These are phyloP conservation scores for Teinopalpus imperialis DNA, from an alignment of 2,888 invertebrate species.

Conservation along the genomic window DNA sequence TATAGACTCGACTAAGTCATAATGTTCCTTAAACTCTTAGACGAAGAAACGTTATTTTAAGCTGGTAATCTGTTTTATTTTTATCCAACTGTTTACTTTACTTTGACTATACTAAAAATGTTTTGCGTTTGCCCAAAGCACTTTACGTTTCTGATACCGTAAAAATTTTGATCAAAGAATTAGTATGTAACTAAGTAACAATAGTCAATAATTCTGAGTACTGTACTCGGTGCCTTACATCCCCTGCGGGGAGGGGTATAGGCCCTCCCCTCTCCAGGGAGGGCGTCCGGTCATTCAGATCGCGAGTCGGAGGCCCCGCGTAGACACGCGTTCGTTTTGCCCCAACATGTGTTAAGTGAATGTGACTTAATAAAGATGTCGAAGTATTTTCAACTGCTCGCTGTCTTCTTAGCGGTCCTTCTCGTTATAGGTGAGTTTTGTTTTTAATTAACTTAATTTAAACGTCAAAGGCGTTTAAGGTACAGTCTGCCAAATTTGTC, in stretches of 20 bases:
- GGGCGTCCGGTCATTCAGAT: slow-evolving; percentile 17
- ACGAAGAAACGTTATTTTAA: no score
- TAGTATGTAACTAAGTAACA: slow-evolving; percentile 19
- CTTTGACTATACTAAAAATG: no score
- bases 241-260: slow-evolving; percentile 10
- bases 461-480: no score
- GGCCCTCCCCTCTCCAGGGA: slow-evolving; percentile 8
- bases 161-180: slow-evolving; percentile 1
- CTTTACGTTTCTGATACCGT: no score
- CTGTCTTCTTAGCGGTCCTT: slow-evolving; percentile 9
- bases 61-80: no score
- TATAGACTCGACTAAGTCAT: no score
- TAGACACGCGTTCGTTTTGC: slow-evolving; percentile 1
- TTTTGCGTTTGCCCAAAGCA: neutral
- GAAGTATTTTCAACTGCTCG: slow-evolving; percentile 19
- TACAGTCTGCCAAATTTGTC: no score
- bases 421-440: slow-evolving; percentile 18
- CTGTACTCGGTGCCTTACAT: slow-evolving; percentile 7
- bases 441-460: neutral
- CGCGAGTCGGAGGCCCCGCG: slow-evolving; percentile 19
- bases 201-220: slow-evolving; percentile 19
- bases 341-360: slow-evolving; percentile 16
- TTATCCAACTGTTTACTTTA: no score
- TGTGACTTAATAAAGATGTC: slow-evolving; percentile 21
- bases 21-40: no score